phyloP scores from a whole-genome alignment of 1,140 invertebrate species.

The Dinoponera quadriceps region DNA sequence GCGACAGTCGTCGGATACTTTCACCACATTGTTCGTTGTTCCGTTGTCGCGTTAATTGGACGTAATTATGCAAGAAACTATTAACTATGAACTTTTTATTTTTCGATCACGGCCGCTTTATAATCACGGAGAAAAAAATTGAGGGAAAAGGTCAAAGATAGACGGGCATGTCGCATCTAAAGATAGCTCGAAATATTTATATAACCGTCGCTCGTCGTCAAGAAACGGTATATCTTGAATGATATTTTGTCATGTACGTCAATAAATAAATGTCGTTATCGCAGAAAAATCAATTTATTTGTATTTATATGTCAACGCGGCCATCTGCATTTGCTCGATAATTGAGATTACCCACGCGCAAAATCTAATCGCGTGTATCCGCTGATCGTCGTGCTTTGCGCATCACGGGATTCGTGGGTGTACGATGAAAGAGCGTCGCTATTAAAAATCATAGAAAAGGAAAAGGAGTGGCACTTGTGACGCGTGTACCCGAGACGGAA shows the following conservation, averaged over 20 bases:
- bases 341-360: too few relatives aligned
- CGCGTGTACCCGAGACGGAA: slow-evolving; percentile 46
- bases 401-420: slow-evolving; percentile 5
- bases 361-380: background rate
- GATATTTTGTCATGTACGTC: too few relatives aligned
- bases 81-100: background rate
- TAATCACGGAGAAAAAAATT: background rate
- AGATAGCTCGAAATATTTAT: slow-evolving; percentile 10
- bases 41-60: slow-evolving; percentile 23
- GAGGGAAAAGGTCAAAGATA: slow-evolving; percentile 2
- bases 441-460: slow-evolving; percentile 37
- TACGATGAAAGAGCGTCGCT: slow-evolving; percentile 33
- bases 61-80: slow-evolving; percentile 48
- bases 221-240: too few relatives aligned
- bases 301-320: too few relatives aligned
- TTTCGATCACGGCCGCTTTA: slow-evolving; percentile 20
- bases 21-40: background rate
- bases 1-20: background rate
- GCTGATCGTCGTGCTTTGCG: background rate
- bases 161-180: background rate
- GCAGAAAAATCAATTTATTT: too few relatives aligned
- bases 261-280: too few relatives aligned
- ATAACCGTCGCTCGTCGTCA: background rate
- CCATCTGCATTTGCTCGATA: too few relatives aligned
- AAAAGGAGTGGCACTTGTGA: slow-evolving; percentile 75